Percentiles rank a stretch among this genome's conserved stretches.
These are phyloP conservation scores for Lophochroa leadbeateri DNA, from an alignment of 2,113 vertebrate genomes.

Conservation along the genomic window DNA sequence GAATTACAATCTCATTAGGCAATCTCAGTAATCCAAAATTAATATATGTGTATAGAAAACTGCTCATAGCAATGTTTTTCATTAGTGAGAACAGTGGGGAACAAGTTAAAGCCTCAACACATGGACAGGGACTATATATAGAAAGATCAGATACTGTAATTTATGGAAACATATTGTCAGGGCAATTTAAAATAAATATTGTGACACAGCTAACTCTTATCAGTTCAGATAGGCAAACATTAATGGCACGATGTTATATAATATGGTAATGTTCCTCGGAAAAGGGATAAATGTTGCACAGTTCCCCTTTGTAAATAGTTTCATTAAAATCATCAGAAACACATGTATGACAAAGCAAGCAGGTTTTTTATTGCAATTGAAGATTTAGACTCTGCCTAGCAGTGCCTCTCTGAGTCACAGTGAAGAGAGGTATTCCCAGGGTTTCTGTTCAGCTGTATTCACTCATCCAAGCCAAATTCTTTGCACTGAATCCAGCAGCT, in stretches of 20 bases:
- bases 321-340: background rate
- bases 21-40: background rate
- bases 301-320: background rate
- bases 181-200: background rate
- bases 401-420: background rate
- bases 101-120: background rate
- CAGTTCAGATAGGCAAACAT: background rate
- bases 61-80: background rate
- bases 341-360: background rate
- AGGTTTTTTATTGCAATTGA: background rate
- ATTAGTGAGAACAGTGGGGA: background rate
- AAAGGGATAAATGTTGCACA: background rate
- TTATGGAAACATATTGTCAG: background rate
- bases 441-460: background rate
- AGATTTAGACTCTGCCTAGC: background rate
- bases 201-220: background rate
- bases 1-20: background rate
- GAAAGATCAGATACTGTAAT: background rate
- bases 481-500: background rate
- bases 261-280: background rate
- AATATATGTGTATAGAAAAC: background rate
- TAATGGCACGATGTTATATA: background rate
- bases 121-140: background rate
- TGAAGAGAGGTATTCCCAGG: background rate
- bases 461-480: background rate